Conservation (phyloP, 2,888 invertebrate species). For the Nasonia oneida region DNA sequence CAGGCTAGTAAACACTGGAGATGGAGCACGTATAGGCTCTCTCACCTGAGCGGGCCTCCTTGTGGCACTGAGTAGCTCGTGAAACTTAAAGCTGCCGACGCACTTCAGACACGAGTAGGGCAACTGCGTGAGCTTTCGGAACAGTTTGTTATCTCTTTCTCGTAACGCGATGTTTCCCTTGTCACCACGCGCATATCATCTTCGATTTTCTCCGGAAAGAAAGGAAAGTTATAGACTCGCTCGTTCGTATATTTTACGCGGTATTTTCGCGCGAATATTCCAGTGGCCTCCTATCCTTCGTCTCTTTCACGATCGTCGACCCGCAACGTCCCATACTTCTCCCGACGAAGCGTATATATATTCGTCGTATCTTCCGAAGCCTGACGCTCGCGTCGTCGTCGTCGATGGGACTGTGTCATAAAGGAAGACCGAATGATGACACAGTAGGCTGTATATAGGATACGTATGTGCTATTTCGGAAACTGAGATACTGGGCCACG, state of each 20-base stretch:
- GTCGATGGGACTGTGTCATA: neutral
- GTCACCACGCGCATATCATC: too few relatives aligned
- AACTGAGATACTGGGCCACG: too few relatives aligned
- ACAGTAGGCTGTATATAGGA: neutral
- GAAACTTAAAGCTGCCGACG: neutral
- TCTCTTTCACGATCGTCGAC: constrained; percentile 18
- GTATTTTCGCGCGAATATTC: constrained; percentile 15
- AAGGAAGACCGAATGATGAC: neutral
- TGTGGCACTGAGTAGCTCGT: neutral
- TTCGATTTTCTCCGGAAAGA: too few relatives aligned
- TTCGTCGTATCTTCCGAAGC: neutral
- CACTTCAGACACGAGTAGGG: too few relatives aligned
- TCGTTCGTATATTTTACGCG: constrained; percentile 15
- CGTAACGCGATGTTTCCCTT: too few relatives aligned
- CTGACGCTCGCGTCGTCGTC: neutral
- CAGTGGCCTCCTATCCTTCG: neutral
- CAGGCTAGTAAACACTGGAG: constrained; percentile 1
- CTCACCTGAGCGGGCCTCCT: neutral
- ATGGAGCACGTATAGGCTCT: neutral
- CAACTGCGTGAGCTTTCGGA: too few relatives aligned
- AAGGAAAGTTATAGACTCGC: neutral
- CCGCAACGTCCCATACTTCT: neutral
- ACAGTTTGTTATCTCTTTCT: too few relatives aligned
- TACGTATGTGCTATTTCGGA: too few relatives aligned
- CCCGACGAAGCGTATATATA: neutral